These are phyloP conservation scores for Malaclemys terrapin DNA, from an alignment of 2,113 vertebrate genomes.

Conservation along the genomic window DNA sequence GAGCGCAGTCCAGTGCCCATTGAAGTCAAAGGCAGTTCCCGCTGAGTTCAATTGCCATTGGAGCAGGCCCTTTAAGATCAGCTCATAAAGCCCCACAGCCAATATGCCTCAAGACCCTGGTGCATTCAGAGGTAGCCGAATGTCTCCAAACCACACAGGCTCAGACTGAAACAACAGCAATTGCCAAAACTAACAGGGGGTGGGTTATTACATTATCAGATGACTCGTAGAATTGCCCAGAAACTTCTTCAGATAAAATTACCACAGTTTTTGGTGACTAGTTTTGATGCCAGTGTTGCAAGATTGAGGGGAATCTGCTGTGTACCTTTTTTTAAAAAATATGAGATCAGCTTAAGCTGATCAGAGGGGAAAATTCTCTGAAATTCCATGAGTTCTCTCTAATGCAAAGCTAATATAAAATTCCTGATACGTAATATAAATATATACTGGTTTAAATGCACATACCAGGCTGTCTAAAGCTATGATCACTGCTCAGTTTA, in stretches of 20 bases:
- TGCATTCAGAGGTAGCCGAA: background rate
- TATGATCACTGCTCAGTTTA: constrained; percentile 50
- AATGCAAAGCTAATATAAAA: constrained; percentile 11
- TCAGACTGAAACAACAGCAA: background rate
- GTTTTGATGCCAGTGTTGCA: constrained; percentile 19
- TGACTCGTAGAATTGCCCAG: constrained; percentile 4
- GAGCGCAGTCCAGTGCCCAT: background rate
- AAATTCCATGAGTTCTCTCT: constrained; percentile 50
- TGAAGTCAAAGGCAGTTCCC: background rate
- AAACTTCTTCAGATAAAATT: constrained; percentile 16
- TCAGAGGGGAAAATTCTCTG: constrained; percentile 48
- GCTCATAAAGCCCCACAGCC: background rate
- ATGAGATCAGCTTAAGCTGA: constrained; percentile 13
- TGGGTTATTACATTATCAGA: constrained; percentile 13
- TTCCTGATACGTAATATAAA: constrained; percentile 11
- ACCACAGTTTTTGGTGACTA: constrained; percentile 13
- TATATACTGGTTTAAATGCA: constrained; percentile 55
- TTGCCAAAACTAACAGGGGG: constrained; percentile 48
- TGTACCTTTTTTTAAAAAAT: background rate
- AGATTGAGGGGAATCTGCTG: constrained; percentile 23
- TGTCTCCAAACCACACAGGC: background rate
- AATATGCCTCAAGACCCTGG: background rate
- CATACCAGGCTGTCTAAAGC: constrained; percentile 69
- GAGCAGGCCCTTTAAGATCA: constrained; percentile 12
- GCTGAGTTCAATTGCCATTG: background rate